Evolutionary conservation across 2,113 vertebrate species (phyloP).

Genomic region (Myocastor coypus): DNA sequence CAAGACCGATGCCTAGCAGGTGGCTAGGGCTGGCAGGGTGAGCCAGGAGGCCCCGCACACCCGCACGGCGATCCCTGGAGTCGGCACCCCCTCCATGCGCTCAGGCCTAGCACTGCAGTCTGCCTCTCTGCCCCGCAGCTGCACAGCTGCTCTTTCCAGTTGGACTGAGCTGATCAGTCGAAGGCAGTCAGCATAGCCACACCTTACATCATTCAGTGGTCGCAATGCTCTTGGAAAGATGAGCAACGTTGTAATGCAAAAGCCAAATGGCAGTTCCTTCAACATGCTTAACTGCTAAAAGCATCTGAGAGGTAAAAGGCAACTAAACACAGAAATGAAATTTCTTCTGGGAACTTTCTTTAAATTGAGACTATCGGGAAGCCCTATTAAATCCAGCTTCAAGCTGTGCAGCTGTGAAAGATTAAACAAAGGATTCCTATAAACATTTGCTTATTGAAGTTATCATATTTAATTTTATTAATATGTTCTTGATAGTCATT

Average conservation of each 20-base stretch:
- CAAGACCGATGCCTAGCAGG: too few species aligned
- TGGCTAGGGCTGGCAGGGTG: accelerated
- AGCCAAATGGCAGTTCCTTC: not conserved
- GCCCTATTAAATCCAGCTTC: not conserved
- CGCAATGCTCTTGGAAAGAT: not conserved
- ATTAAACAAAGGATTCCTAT: not conserved
- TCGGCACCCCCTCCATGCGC: not conserved
- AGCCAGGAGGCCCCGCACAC: accelerated
- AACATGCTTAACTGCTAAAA: slow-evolving; percentile 17
- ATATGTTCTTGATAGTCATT: not conserved
- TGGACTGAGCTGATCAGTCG: not conserved
- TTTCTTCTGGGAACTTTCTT: not conserved
- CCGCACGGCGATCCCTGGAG: accelerated
- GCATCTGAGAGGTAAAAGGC: not conserved
- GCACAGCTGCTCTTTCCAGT: not conserved
- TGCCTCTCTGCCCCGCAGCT: not conserved
- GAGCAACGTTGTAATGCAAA: not conserved
- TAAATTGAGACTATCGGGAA: not conserved
- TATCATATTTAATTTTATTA: not conserved
- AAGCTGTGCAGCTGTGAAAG: not conserved
- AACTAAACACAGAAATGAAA: not conserved
- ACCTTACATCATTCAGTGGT: not conserved
- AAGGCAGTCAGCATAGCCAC: not conserved
- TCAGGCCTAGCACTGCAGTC: accelerated
- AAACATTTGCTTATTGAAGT: not conserved